Evolutionary conservation across 2,888 invertebrate genomes (phyloP), one percentile per base, ranked within the genome.

Genomic region (Plemyria rubiginata): DNA sequence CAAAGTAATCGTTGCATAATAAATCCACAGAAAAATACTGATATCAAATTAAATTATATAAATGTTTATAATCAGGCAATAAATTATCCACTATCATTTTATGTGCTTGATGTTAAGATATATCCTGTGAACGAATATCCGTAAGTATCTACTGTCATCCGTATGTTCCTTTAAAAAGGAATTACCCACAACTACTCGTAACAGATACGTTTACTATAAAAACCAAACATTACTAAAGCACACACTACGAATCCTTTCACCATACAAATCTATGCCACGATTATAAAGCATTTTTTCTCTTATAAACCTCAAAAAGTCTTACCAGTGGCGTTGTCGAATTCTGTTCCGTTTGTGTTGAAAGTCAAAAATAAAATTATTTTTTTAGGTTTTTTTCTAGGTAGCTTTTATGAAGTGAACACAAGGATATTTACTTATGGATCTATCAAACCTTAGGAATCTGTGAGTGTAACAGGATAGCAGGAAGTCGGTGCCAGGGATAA

Each of bases 311-410:
- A 64, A 60, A 55, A 57, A 38, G 8, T 64, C 64, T 64, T 64
- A 64, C 64, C 64, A 56, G 56, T 36, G 56, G 56, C 28, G 64
- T 60, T 50, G 64, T 53, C 5, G 64, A 40, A 49, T 49, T 53
- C 62, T 62, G 62, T 48, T 60, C 64, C 64, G 64, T 56, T 38
- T 53, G 56, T 52, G 56, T 53, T 56, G 64, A 53, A 64, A 64
- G 54, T 62, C 16, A 58, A 52, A 64, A 64, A 63, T 53, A 64
- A 60, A 55, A 64, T 56, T 56, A 64, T 45, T 53, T 46, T 48
- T 53, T 48, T 46, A 28, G 22, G 38, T 22, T 7, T n/a, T n/a
- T n/a, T n/a, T 55, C n/a, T 48, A 55, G 9, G 4, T 45, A 16
- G 16, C 36, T 45, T 32, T 36, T 11, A 36, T 43, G 50, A 15